phyloP scores from a whole-genome alignment of 2,113 vertebrate species.

The Ictidomys tridecemlineatus region DNA sequence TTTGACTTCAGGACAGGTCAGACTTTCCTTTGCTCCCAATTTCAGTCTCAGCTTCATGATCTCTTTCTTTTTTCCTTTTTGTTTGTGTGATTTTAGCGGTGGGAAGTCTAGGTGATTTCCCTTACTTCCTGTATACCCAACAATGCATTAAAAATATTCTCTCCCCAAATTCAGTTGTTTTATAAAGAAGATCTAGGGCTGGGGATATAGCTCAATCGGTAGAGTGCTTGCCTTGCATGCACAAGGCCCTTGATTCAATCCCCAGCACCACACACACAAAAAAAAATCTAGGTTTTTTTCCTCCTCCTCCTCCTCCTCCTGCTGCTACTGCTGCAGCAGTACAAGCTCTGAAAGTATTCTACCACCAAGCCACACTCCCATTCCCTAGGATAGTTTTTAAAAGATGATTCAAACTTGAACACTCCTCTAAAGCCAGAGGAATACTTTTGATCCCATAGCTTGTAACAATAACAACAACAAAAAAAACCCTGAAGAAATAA shows the following conservation, averaged over 20 bases:
- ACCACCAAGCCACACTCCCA: background rate
- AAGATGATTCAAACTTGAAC: background rate
- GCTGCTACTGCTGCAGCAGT: no score
- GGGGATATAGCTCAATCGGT: no score
- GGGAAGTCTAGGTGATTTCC: background rate
- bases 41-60: background rate
- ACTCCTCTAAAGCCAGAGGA: background rate
- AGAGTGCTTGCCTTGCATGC: no score
- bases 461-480: background rate
- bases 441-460: background rate
- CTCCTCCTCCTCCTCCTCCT: no score
- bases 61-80: no score
- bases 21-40: background rate
- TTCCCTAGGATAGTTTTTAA: background rate
- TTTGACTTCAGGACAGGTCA: background rate
- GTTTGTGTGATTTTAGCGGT: background rate
- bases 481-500: background rate
- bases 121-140: background rate
- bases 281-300: background rate
- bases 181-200: background rate
- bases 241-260: no score
- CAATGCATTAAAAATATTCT: background rate
- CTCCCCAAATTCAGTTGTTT: background rate
- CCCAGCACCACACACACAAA: no score
- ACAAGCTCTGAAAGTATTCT: background rate